Conservation (phyloP, 2,797 vertebrate genomes). For the Sebastes itinus region DNA sequence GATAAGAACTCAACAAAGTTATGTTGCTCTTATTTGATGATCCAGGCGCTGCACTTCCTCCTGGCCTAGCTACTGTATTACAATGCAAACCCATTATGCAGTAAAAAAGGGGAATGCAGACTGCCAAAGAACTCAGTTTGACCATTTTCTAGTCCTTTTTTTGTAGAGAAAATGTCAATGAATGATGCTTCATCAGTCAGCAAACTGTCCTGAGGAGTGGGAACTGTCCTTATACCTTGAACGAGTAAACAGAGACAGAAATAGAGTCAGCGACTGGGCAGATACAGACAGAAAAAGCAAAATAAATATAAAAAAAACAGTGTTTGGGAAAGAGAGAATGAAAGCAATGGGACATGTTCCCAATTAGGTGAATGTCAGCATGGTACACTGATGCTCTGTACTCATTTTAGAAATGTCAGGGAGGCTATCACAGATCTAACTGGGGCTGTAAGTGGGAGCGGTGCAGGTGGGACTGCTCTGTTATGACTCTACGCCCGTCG, state of each 20-base stretch:
- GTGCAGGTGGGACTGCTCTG: constrained; percentile 41
- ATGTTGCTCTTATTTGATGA: constrained; percentile 38
- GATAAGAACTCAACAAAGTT: constrained; percentile 40
- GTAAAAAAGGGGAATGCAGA: not conserved
- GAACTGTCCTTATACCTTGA: not conserved
- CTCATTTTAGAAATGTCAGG: constrained; percentile 69
- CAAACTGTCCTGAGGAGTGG: constrained; percentile 7
- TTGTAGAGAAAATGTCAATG: not conserved
- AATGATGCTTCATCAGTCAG: constrained; percentile 31
- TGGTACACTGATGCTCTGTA: constrained; percentile 35
- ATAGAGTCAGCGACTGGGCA: constrained; percentile 22
- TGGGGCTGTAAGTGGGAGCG: constrained; percentile 32
- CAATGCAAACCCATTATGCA: constrained; percentile 7
- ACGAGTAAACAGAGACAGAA: constrained; percentile 27
- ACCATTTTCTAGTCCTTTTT: constrained; percentile 13
- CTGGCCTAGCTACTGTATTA: constrained; percentile 13
- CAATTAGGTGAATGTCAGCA: constrained; percentile 78
- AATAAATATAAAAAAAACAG: not conserved
- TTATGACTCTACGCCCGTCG: constrained; percentile 30
- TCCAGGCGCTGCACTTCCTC: constrained; percentile 12
- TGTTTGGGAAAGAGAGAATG: constrained; percentile 17
- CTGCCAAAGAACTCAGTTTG: constrained; percentile 8
- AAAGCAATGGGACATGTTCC: constrained; percentile 56
- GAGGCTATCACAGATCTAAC: constrained; percentile 53
- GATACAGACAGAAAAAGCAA: not conserved